phyloP scores from a whole-genome alignment of 2,113 vertebrate species.

The Mus pahari region DNA sequence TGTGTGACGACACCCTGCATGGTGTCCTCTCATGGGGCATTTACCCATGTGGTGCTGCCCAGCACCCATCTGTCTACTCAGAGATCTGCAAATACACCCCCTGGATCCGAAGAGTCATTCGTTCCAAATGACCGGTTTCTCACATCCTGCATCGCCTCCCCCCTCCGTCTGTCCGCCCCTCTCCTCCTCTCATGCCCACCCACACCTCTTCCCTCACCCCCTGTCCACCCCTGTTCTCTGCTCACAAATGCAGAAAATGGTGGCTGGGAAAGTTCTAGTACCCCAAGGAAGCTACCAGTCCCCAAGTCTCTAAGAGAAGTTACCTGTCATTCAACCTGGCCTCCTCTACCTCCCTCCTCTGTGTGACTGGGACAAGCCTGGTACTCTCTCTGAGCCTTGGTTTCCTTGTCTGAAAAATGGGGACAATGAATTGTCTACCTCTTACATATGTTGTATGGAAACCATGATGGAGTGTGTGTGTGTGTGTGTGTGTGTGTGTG shows the following conservation, averaged over 20 bases:
- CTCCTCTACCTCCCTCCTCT: background rate
- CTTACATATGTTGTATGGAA: background rate
- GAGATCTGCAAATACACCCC: slow-evolving; percentile 70
- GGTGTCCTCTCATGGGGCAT: slow-evolving; percentile 77
- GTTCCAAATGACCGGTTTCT: slow-evolving; percentile 41
- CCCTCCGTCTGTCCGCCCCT: background rate
- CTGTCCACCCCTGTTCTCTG: no score
- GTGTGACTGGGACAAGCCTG: background rate
- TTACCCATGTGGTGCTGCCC: slow-evolving; percentile 74
- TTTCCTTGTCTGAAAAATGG: background rate
- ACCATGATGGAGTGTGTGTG: rapidly evolving
- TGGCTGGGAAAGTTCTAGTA: background rate
- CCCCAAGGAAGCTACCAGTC: background rate
- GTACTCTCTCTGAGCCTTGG: slow-evolving; percentile 1
- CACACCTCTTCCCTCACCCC: background rate
- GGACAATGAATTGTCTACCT: slow-evolving; percentile 15
- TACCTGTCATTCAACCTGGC: background rate
- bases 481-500: background rate
- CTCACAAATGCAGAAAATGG: background rate
- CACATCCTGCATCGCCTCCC: background rate
- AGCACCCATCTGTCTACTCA: slow-evolving; percentile 75
- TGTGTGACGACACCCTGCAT: slow-evolving; percentile 74
- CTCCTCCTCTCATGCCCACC: rapidly evolving
- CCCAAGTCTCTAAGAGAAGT: background rate
- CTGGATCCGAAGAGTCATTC: slow-evolving; percentile 77